These are phyloP conservation scores for Rhinopomastus cyanomelas DNA, from an alignment of 2,113 vertebrate genomes.

Conservation along the genomic window DNA sequence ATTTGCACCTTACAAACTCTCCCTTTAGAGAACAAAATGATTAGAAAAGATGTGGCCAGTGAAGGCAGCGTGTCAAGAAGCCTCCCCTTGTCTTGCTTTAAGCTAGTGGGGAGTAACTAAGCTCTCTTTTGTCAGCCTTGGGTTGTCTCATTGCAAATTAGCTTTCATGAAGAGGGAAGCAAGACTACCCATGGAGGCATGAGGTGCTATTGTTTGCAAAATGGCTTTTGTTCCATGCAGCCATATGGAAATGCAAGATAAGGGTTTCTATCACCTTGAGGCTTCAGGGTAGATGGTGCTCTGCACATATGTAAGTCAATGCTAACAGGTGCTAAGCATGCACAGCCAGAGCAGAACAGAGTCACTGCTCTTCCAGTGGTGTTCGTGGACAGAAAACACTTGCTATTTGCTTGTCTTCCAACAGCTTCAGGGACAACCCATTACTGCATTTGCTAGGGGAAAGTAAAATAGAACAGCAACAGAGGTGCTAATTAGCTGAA, in stretches of 20 bases:
- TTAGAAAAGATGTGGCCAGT: background rate
- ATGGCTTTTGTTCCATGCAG: background rate
- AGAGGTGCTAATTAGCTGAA: slow-evolving; percentile 4
- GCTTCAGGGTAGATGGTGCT: background rate
- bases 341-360: background rate
- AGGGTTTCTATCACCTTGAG: slow-evolving; percentile 5
- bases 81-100: background rate
- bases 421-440: background rate
- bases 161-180: background rate
- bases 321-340: background rate
- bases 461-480: slow-evolving; percentile 22
- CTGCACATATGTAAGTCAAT: background rate
- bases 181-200: background rate
- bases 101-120: background rate
- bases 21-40: background rate
- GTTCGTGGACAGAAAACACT: background rate
- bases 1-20: background rate
- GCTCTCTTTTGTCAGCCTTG: background rate
- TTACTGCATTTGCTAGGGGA: background rate
- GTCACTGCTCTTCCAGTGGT: background rate
- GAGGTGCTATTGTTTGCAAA: background rate
- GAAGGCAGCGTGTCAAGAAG: background rate
- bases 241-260: slow-evolving; percentile 58
- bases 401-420: background rate
- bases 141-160: slow-evolving; percentile 12